Base-by-base conservation (phyloP, 2,797 vertebrate genomes). In the Clamator glandarius region DNA sequence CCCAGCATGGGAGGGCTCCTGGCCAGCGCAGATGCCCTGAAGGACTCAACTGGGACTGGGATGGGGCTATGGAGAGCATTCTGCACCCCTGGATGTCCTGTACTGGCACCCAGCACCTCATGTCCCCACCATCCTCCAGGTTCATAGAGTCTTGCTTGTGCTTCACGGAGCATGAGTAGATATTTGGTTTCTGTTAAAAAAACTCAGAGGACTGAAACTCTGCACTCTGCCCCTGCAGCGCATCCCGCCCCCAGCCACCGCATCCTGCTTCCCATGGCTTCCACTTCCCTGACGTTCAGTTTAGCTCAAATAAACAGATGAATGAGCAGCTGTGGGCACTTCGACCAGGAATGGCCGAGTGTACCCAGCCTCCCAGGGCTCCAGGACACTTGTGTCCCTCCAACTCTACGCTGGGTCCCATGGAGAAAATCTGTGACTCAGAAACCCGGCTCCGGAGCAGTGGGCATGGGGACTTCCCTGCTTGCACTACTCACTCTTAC, bases 121-220 rank as follows among this genome's bases (percentile, higher is more conserved):
- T 18, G 29, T 64, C 28, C 31, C 6, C 39, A 1, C 9, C 20
- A 8, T 21, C 20, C 46, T 48, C 5, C 0, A 1, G 68, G 61
- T 46, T 62, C 41, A 48, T 2, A 19, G 25, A 5, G 13, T 51
- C 54, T 81, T 8, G 3, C 25, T 35, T 84, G 52, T 42, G 41
- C 50, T 84, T 50, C 74, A 29, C 0, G 3, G 36, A 81, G 54
- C 62, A 64, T 58, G 51, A 50, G 52, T 0, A 78, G 31, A 88
- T 26, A n/a, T 95, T 91, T 85, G 84, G 39, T 86, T 95, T 72
- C 83, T 93, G 39, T 89, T 96, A 81, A 89, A 95, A 95, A 95
- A 52, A 29, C 20, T 50, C 20, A 4, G 82, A 72, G 62, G 46
- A 95, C 87, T 79, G 92, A 86, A 89, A 87, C 73, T 61, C 70